Conservation (phyloP, 2,113 vertebrate genomes). For the Rhombomys opimus region DNA sequence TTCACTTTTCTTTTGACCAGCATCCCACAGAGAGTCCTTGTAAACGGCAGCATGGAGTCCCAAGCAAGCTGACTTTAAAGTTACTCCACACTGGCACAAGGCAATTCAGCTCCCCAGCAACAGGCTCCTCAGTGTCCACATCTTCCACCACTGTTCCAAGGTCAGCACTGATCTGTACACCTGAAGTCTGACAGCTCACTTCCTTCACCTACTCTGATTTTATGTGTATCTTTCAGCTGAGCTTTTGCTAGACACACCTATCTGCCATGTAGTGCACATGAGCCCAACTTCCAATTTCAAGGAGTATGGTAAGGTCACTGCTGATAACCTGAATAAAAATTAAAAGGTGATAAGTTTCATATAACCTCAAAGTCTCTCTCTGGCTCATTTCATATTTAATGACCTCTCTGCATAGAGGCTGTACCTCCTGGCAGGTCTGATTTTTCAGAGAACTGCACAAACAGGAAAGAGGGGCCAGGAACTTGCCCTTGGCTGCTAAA, state of each 20-base stretch:
- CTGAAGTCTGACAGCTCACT: background rate
- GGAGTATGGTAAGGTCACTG: background rate
- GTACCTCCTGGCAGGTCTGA: background rate
- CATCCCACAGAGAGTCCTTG: background rate
- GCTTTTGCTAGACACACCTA: background rate
- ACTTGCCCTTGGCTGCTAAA: background rate
- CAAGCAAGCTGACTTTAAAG: background rate
- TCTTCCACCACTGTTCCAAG: background rate
- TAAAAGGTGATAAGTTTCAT: background rate
- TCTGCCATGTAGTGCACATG: background rate
- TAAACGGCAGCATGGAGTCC: background rate
- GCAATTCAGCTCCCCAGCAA: background rate
- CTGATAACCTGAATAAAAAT: slow-evolving; percentile 20
- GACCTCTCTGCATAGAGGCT: background rate
- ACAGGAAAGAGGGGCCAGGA: background rate
- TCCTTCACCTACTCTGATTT: background rate
- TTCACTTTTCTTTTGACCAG: no score
- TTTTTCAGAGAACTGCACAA: background rate
- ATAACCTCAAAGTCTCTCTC: background rate
- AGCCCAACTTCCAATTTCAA: background rate
- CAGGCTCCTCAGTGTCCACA: background rate
- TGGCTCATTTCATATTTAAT: background rate
- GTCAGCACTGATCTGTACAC: background rate
- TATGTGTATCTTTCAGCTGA: background rate
- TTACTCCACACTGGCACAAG: no score